Evolutionary conservation across 2,113 vertebrate species (phyloP), one percentile per base, ranked within the genome.

Genomic region (Mustelus asterias): DNA sequence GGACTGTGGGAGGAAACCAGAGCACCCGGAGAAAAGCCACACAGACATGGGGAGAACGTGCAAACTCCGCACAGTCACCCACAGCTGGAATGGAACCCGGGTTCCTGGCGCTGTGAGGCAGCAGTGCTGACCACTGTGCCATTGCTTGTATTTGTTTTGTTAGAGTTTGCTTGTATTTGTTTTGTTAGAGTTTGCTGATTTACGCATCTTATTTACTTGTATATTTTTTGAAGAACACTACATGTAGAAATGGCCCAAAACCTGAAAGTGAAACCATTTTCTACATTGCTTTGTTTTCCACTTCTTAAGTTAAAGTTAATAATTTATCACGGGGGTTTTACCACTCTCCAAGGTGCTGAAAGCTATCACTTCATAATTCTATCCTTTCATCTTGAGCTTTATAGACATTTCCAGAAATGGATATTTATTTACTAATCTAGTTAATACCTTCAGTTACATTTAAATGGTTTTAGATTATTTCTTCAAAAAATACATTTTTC

Each of bases 341-440:
- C 88, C 54, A 95, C 94, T 95, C 94, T 95, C 69, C 69, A 60
- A 95, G 94, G 69, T 95, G 69, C 94, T 95, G 94, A 72, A 95
- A 95, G 13, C 48, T 26, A 7, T 16, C 14, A 54, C 69, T 95
- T 72, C 41, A 72, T 26, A 54, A 44, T 48, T 95, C 13, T 24
- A 95, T 29, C 18, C 33, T 54, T 48, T 29, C 22, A 3, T 33
- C 10, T 67, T 13, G 9, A n/a, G 37, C 18, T 94, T 70, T 63
- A 10, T 69, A 37, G 20, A 67, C 24, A 67, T 90, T 13, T 60
- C 60, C 18, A 89, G 54, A 13, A 89, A 89, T 33, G 24, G 24
- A 58, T 60, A 24, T 58, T 89, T 89, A 3, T 89, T 89, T 89
- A 29, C 4, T 89, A 60, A 89, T 89, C 10, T 89, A 54, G 2